phyloP scores from a whole-genome alignment of 2,113 vertebrate genomes.

The Mellivora capensis region DNA sequence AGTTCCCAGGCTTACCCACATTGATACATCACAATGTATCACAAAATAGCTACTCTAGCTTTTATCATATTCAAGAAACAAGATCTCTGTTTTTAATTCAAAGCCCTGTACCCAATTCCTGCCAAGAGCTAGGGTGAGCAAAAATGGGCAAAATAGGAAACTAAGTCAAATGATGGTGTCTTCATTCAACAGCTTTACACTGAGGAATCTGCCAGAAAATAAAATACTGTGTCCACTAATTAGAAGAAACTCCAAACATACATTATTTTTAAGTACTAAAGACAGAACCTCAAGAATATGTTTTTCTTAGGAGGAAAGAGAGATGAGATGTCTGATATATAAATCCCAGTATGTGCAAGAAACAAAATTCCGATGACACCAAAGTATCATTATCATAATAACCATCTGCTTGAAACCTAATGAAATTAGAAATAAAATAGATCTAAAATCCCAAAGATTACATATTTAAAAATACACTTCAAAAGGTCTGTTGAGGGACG shows the following conservation, averaged over 20 bases:
- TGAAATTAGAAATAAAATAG: neutral
- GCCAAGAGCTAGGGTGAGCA: neutral
- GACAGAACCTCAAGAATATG: neutral
- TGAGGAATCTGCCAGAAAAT: neutral
- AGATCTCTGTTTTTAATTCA: neutral
- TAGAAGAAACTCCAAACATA: neutral
- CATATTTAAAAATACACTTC: neutral
- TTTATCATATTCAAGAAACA: neutral
- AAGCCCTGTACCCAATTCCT: neutral
- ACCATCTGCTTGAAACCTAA: neutral
- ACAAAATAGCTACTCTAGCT: neutral
- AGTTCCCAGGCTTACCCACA: neutral
- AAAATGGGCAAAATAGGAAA: neutral
- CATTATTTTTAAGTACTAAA: neutral
- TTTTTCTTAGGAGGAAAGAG: neutral
- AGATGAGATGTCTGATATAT: too few species aligned
- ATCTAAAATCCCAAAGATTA: neutral
- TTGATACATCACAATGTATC: neutral
- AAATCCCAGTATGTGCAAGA: neutral
- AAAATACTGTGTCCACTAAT: neutral
- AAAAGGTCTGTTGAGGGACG: neutral
- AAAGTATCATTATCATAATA: neutral
- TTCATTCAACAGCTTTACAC: neutral
- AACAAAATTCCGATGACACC: neutral
- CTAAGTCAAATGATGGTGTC: neutral